Base-by-base conservation (phyloP, 64 coral and sea anemone genomes). In the Anthopleura sola region DNA sequence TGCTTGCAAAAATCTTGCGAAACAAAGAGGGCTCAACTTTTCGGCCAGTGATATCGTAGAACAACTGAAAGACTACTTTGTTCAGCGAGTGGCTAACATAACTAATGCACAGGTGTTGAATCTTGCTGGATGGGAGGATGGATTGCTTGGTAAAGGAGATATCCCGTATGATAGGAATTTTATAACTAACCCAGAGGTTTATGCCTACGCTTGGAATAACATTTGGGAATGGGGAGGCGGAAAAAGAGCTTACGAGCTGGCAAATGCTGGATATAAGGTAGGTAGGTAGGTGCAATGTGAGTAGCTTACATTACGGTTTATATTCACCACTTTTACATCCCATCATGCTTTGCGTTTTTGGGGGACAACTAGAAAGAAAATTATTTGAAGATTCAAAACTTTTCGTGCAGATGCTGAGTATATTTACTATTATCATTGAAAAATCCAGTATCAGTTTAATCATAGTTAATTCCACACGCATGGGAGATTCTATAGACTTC, bases 261-360 rank as follows among this genome's bases (percentile, higher is more conserved):
- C 94, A 20, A 92, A 96, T 39, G 94, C 90, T 9, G 94, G 94
- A 0, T 96, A 96, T 36, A 96, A 92, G 84, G 94, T 96, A 68
- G 74, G 31, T 85, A 18, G 3, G 6, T 75, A 4, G 11, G 3
- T 26, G 11, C 3, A 32, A 26, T 75, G 3, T n/a, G n/a, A n/a
- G n/a, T 13, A 26, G 68, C 24, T 26, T 74, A 74, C 26, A 44
- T 44, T 44, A 44, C 40, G 9, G 40, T 44, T 44, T 8, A 44
- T 44, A 44, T 44, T n/a, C n/a, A n/a, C n/a, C n/a, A n/a, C n/a
- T n/a, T n/a, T n/a, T n/a, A n/a, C n/a, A n/a, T n/a, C n/a, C n/a
- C n/a, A n/a, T n/a, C n/a, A n/a, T n/a, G n/a, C n/a, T n/a, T n/a
- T n/a, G n/a, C n/a, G n/a, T n/a, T n/a, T n/a, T n/a, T n/a, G n/a